These are phyloP conservation scores for Eulemur rubriventer DNA, from an alignment of 2,797 vertebrate species.

Conservation along the genomic window DNA sequence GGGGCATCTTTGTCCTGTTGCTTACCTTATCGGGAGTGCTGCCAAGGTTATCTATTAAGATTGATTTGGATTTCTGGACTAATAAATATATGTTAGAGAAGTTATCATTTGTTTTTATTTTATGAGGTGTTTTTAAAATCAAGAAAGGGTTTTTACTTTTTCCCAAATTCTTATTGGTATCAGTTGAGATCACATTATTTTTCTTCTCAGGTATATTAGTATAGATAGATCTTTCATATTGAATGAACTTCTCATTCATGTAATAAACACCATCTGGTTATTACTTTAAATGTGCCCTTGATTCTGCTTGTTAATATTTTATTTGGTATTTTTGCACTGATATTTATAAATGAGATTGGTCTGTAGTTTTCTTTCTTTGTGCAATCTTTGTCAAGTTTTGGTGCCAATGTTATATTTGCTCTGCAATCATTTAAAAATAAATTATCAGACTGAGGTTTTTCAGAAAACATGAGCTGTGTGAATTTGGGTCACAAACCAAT, in stretches of 20 bases:
- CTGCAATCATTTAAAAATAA: slow-evolving; percentile 39
- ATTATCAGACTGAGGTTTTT: background rate
- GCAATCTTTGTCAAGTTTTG: background rate
- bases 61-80: background rate
- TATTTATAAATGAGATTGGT: background rate
- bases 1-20: background rate
- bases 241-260: background rate
- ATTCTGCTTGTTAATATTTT: background rate
- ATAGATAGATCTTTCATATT: background rate
- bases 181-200: background rate
- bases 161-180: background rate
- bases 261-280: background rate
- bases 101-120: background rate
- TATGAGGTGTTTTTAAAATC: background rate
- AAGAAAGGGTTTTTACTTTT: background rate
- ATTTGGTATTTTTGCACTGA: background rate
- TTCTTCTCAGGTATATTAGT: background rate
- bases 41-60: background rate
- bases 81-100: background rate
- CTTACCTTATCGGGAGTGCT: background rate
- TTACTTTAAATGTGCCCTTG: background rate
- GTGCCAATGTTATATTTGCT: background rate
- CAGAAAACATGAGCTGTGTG: background rate
- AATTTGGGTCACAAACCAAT: background rate
- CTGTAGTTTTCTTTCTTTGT: background rate